These are phyloP conservation scores for Cololabis saira DNA, from an alignment of 2,113 vertebrate genomes.

Conservation along the genomic window DNA sequence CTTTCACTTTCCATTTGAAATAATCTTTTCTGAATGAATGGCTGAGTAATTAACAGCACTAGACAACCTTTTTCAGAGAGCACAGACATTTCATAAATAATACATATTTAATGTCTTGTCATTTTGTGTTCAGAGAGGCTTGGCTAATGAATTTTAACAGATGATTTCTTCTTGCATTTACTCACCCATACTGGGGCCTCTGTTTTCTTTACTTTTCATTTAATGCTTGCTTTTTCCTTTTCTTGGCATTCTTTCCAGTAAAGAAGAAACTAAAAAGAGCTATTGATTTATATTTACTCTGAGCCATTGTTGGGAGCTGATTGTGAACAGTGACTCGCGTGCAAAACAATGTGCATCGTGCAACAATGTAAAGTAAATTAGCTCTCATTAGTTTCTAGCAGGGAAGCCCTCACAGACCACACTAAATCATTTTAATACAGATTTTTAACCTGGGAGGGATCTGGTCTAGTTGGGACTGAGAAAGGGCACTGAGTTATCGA, in stretches of 20 bases:
- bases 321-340: constrained; percentile 23
- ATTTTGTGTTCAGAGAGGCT: constrained; percentile 84
- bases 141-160: constrained; percentile 87
- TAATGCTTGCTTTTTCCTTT: constrained; percentile 55
- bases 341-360: constrained; percentile 36
- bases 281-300: constrained; percentile 50
- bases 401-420: constrained; percentile 26
- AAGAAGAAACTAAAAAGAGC: constrained; percentile 48
- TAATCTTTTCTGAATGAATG: constrained; percentile 84
- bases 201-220: constrained; percentile 54
- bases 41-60: constrained; percentile 85
- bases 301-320: constrained; percentile 8
- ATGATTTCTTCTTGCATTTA: constrained; percentile 83
- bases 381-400: constrained; percentile 32
- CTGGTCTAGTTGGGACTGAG: constrained; percentile 34
- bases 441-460: constrained; percentile 57
- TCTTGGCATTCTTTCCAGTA: constrained; percentile 31
- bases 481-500: constrained; percentile 64
- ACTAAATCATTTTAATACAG: constrained; percentile 59
- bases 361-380: constrained; percentile 18
- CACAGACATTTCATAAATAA: constrained; percentile 86
- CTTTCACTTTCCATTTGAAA: constrained; percentile 84
- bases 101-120: constrained; percentile 87
- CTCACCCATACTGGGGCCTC: constrained; percentile 62
- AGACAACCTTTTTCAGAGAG: constrained; percentile 79